Percentiles rank a stretch among this genome's conserved stretches.
These are phyloP conservation scores for Craniophora ligustri DNA, from an alignment of 2,888 invertebrate species.

Conservation along the genomic window DNA sequence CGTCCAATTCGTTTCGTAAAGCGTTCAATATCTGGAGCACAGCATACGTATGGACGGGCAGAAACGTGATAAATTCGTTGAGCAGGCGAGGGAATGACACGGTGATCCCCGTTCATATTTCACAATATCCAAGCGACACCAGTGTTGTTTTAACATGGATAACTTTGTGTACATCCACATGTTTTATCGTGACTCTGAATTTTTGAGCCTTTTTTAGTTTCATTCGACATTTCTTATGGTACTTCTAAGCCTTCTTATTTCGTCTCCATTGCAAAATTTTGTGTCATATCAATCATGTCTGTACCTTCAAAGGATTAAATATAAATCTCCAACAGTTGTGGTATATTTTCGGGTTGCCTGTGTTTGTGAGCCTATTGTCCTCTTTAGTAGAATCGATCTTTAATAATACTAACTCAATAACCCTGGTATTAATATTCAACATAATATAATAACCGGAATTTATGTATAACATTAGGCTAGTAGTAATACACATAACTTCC, in stretches of 20 bases:
- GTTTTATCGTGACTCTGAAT: constrained; percentile 48
- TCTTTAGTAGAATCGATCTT: constrained; percentile 1
- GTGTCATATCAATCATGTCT: too few species aligned
- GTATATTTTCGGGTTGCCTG: too few species aligned
- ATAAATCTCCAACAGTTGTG: too few species aligned
- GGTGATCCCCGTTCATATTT: constrained; percentile 78
- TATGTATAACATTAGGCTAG: constrained; percentile 30
- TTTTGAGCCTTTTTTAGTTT: constrained; percentile 33
- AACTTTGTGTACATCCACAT: constrained; percentile 62
- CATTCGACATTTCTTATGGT: not conserved
- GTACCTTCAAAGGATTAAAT: too few species aligned
- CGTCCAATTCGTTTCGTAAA: constrained; percentile 58
- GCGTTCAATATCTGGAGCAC: constrained; percentile 57
- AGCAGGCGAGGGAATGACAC: constrained; percentile 73
- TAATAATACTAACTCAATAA: constrained; percentile 14
- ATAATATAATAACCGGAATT: constrained; percentile 13
- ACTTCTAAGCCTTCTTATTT: too few species aligned
- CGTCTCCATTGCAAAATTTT: not conserved
- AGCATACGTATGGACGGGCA: constrained; percentile 67
- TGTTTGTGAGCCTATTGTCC: too few species aligned
- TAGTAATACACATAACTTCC: constrained; percentile 31
- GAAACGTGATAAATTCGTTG: constrained; percentile 76
- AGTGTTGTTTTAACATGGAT: constrained; percentile 69
- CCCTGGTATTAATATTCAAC: constrained; percentile 27
- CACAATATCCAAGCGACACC: constrained; percentile 72